Conservation (phyloP, 2,797 vertebrate species). For the Brotula barbata region DNA sequence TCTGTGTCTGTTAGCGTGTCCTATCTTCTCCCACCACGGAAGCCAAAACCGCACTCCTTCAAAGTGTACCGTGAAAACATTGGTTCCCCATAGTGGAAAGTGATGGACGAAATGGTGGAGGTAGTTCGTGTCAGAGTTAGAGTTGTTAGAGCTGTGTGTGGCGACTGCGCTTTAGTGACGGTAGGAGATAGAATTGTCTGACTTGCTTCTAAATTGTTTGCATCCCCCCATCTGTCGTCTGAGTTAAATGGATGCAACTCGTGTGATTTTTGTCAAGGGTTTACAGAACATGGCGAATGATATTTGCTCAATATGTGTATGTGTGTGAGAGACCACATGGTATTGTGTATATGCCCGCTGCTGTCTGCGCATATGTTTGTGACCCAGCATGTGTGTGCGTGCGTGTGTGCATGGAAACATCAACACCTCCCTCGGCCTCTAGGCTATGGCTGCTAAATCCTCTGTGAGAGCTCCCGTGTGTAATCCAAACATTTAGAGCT, state of each 20-base stretch:
- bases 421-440: conserved; percentile 69
- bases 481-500: conserved; percentile 85
- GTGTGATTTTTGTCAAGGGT: conserved; percentile 20
- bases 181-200: neutral
- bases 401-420: conserved; percentile 71
- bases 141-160: conserved; percentile 29
- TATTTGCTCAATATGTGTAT: conserved; percentile 16
- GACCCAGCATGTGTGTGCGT: conserved; percentile 40
- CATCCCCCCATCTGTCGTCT: conserved; percentile 22
- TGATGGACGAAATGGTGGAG: conserved; percentile 50
- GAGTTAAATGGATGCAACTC: conserved; percentile 19
- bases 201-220: conserved; percentile 19
- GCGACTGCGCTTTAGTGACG: neutral
- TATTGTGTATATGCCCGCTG: conserved; percentile 3
- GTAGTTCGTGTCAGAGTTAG: conserved; percentile 10
- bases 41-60: conserved; percentile 54
- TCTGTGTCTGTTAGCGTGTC: conserved; percentile 60
- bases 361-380: conserved; percentile 42
- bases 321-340: conserved; percentile 12
- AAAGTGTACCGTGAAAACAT: conserved; percentile 50
- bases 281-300: conserved; percentile 25
- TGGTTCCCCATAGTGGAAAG: conserved; percentile 33
- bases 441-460: conserved; percentile 78
- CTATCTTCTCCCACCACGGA: conserved; percentile 61
- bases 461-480: conserved; percentile 79